phyloP scores from a whole-genome alignment of 2,797 vertebrate species.

The Neosalanx taihuensis region DNA sequence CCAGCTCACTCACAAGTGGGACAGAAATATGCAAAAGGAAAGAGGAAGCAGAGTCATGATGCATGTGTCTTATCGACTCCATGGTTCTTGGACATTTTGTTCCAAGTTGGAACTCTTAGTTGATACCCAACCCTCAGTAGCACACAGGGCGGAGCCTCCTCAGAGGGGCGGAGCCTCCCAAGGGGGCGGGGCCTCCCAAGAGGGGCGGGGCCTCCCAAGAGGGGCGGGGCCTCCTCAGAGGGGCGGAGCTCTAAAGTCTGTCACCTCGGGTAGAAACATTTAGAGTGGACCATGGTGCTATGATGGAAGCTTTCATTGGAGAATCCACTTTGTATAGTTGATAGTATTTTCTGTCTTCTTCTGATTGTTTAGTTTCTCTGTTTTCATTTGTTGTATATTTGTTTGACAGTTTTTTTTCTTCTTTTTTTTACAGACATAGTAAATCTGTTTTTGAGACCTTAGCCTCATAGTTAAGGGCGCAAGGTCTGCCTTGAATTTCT shows the following conservation, averaged over 20 bases:
- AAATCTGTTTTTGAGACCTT: slow-evolving; percentile 21
- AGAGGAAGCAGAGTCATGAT: no score
- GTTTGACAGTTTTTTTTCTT: slow-evolving; percentile 59
- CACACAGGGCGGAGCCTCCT: not conserved
- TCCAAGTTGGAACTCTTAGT: no score
- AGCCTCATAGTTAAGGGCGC: slow-evolving; percentile 33
- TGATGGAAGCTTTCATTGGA: slow-evolving; percentile 39
- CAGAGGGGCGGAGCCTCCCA: not conserved
- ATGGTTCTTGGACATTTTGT: no score
- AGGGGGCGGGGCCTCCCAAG: no score
- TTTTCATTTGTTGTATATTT: slow-evolving; percentile 41
- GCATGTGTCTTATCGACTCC: no score
- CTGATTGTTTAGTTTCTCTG: slow-evolving; percentile 50
- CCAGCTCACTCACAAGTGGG: no score
- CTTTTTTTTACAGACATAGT: slow-evolving; percentile 25
- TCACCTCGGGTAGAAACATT: slow-evolving; percentile 10
- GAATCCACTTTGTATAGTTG: slow-evolving; percentile 30
- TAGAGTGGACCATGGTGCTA: slow-evolving; percentile 35
- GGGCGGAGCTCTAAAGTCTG: not conserved
- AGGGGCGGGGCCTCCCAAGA: no score
- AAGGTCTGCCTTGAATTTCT: slow-evolving; percentile 20
- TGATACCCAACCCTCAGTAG: not conserved
- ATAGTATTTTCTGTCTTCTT: slow-evolving; percentile 28
- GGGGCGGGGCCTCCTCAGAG: no score
- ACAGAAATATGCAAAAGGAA: no score